phyloP scores from a whole-genome alignment of 2,888 invertebrate species.

The Agrochola circellaris region DNA sequence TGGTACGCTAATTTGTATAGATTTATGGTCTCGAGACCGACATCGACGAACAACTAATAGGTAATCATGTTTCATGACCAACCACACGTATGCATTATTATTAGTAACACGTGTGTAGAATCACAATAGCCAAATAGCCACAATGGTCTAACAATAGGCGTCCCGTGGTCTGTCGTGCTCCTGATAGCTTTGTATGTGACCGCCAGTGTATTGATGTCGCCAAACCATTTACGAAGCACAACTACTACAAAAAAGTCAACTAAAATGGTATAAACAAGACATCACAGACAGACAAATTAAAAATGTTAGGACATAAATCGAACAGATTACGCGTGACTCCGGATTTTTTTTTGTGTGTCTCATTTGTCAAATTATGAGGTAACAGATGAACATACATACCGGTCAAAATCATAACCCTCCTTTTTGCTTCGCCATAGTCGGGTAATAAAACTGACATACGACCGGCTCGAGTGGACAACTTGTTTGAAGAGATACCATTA shows the following conservation, averaged over 20 bases:
- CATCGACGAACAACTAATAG: slow-evolving; percentile 20
- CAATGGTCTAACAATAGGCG: slow-evolving; percentile 67
- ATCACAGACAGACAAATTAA: too few relatives aligned
- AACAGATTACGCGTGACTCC: too few relatives aligned
- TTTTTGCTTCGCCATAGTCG: too few relatives aligned
- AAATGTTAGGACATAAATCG: too few relatives aligned
- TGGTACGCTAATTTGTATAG: slow-evolving; percentile 19
- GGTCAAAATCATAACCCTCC: too few relatives aligned
- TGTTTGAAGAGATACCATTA: slow-evolving; percentile 22
- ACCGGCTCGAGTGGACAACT: slow-evolving; percentile 35
- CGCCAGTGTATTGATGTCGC: slow-evolving; percentile 64
- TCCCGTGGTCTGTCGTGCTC: slow-evolving; percentile 63
- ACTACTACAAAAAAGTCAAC: too few relatives aligned
- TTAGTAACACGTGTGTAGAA: slow-evolving; percentile 57
- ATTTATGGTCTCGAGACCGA: slow-evolving; percentile 8
- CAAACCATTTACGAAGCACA: slow-evolving; percentile 61
- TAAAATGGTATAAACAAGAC: too few relatives aligned
- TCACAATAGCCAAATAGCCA: slow-evolving; percentile 64
- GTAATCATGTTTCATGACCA: slow-evolving; percentile 29
- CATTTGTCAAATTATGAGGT: too few relatives aligned
- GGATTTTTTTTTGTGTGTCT: too few relatives aligned
- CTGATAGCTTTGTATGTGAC: slow-evolving; percentile 72
- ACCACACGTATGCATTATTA: slow-evolving; percentile 55
- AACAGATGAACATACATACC: too few relatives aligned
- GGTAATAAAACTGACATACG: slow-evolving; percentile 56